Base-by-base conservation (phyloP, 2,888 invertebrate species). In the Psylliodes chrysocephalus region DNA sequence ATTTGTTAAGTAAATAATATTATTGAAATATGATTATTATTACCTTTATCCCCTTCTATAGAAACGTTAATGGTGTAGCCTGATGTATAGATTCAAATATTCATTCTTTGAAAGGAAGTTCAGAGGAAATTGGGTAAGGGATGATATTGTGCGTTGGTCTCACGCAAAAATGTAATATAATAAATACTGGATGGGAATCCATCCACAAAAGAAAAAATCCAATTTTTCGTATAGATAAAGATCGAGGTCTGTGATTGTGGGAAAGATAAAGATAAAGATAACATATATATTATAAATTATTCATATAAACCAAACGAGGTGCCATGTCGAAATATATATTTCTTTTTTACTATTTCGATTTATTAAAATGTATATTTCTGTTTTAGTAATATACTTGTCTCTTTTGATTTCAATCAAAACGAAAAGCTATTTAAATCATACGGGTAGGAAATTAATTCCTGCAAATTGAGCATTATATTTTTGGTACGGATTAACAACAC, bases 81-180 rank as follows among this genome's bases (percentile, higher is more conserved):
- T n/a, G n/a, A n/a, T n/a, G n/a, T n/a, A 44, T 18, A 10, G 44
- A 17, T 44, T 44, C 44, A 44, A 17, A 15, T 44, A 44, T 44
- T 44, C 42, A 12, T 25, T 12, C 14, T 47, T 22, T 12, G 28
- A 47, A 47, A 22, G 7, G 4, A 19, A 25, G 17, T 15, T 47
- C n/a, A 25, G 1, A 47, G 10, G 17, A 25, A 12, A 47, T 47
- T 47, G 28, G 47, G 12, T 25, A 47, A 12, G 47, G 25, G 17
- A 47, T 25, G 47, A 47, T 47, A 47, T 47, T 47, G 22, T 47
- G 22, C 14, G 47, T 15, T 47, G 47, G 3, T 18, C 47, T 8
- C 47, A 47, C 47, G 47, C 47, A n/a, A 47, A 25, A 47, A 47
- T 25, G 25, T 25, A 47, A 47, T 47, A 47, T 25, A 47, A 47